Conservation (phyloP, 53 echinoderm and acorn worm genomes). For the Paracentrotus lividus region DNA sequence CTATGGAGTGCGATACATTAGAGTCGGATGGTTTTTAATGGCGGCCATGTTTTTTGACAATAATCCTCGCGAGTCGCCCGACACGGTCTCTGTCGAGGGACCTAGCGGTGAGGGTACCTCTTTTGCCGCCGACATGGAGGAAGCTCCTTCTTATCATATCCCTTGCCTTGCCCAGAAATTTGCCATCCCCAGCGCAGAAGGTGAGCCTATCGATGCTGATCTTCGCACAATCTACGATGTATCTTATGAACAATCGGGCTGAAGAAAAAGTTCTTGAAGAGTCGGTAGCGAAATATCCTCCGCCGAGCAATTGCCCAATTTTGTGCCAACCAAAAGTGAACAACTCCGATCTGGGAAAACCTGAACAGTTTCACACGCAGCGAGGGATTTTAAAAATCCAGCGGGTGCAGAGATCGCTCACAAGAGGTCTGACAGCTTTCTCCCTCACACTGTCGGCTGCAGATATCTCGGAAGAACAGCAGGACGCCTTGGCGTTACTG, state of each 20-base stretch:
- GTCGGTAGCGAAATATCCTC: neutral
- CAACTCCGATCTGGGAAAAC: neutral
- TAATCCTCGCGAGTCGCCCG: too few species aligned
- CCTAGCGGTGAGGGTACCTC: too few species aligned
- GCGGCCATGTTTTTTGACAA: too few species aligned
- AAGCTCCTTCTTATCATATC: neutral
- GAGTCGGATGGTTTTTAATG: too few species aligned
- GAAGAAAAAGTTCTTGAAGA: neutral
- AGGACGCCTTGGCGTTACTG: slow-evolving; percentile 66
- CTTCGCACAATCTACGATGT: neutral
- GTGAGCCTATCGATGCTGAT: neutral
- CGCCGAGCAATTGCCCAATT: neutral
- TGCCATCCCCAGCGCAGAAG: neutral
- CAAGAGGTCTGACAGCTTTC: slow-evolving; percentile 59
- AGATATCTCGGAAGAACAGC: slow-evolving; percentile 44
- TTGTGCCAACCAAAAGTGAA: neutral
- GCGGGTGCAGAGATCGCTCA: slow-evolving; percentile 48
- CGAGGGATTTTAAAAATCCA: neutral
- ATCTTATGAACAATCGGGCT: neutral
- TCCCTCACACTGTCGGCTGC: neutral
- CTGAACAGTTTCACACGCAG: neutral
- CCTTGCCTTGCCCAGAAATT: neutral
- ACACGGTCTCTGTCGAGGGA: too few species aligned
- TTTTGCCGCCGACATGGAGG: neutral
- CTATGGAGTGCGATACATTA: too few species aligned